Evolutionary conservation across 2,113 vertebrate species (phyloP), one percentile per base, ranked within the genome.

Genomic region (Pitta sordida): DNA sequence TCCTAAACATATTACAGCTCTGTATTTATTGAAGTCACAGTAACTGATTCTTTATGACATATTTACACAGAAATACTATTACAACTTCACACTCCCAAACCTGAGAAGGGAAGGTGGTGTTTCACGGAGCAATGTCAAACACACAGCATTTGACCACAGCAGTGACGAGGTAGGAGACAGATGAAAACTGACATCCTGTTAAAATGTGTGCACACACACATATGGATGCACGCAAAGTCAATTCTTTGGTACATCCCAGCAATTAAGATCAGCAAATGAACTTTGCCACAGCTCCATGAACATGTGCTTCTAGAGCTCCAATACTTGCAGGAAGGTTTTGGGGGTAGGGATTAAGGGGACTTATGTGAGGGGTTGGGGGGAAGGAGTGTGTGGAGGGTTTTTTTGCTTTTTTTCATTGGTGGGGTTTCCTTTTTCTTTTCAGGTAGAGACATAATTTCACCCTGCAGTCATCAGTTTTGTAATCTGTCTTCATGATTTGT

Each of bases 141-240:
- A 39, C 0, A 0, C 65, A 36, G 52, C 15, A 70, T 82, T 74
- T 82, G 74, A 94, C 88, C 56, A 53, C 69, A 78, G 70, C 86
- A 85, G 58, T 34, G 48, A 55, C 0, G 2, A 93, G 75, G 75
- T 3, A 76, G 49, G 48, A 44, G 63, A 80, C 24, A 89, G 90
- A 86, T 52, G 81, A 91, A 86, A 89, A 81, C 27, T 81, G 81
- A 89, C 91, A 94, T 87, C 69, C 44, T 91, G 52, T 37, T 91
- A 91, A 94, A 92, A 87, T 32, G 36, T 78, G 84, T n/a, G 64
- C 60, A 56, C 62, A 27, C 59, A 68, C 51, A 39, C 56, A 59
- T 29, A 90, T 7, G 64, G 79, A 74, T 7, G 16, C 59, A 51
- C 1, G 2, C 37, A 74, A 93, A 89, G 60, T 37, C 56, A 53